phyloP scores from a whole-genome alignment of 2,113 vertebrate genomes.

The Notarius lentiginosus region DNA sequence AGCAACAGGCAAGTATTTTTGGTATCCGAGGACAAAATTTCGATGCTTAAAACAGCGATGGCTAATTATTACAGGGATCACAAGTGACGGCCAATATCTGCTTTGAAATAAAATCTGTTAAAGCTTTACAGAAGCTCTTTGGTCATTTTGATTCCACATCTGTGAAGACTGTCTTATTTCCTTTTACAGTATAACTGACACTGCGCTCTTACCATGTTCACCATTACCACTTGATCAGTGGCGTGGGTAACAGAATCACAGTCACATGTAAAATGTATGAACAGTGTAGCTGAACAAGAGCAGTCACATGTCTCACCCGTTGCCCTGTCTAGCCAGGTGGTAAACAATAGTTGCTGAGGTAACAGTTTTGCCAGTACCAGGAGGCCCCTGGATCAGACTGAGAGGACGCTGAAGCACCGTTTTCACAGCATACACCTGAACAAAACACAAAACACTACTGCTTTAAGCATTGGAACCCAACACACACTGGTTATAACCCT shows the following conservation, averaged over 20 bases:
- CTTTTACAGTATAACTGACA: background rate
- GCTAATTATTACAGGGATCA: background rate
- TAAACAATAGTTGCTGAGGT: conserved; percentile 98
- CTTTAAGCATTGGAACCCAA: background rate
- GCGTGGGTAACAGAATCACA: background rate
- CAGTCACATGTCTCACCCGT: conserved; percentile 76
- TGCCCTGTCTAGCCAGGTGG: conserved; percentile 95
- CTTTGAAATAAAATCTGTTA: background rate
- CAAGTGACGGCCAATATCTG: background rate
- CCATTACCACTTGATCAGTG: background rate
- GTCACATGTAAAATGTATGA: background rate
- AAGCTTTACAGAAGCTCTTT: background rate
- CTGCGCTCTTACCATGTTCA: background rate
- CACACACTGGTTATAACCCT: background rate
- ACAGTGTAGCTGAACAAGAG: background rate
- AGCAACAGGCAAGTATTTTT: background rate
- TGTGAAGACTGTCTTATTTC: background rate
- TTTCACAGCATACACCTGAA: conserved; percentile 95
- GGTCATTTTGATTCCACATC: background rate
- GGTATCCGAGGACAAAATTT: background rate
- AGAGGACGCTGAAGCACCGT: conserved; percentile 94
- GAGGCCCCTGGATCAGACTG: conserved; percentile 97
- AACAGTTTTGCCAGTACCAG: conserved; percentile 95
- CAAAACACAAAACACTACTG: background rate
- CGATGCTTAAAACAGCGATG: background rate